Evolutionary conservation across 2,797 vertebrate genomes (phyloP), one percentile per base, ranked within the genome.

Genomic region (Champsocephalus gunnari): DNA sequence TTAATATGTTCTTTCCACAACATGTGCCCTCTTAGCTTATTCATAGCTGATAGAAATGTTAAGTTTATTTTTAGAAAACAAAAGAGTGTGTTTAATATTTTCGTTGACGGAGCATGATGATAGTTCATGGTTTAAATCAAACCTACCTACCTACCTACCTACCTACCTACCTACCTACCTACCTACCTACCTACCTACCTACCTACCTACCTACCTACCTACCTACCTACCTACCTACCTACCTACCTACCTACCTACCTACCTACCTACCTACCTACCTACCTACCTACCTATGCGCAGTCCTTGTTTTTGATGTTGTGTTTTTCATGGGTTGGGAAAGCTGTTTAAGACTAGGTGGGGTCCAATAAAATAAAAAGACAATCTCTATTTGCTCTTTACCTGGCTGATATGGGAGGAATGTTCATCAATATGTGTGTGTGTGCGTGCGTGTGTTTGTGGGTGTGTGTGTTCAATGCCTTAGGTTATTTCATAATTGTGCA

Each of bases 361-460:
- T 82, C 19, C 9, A 60, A 43, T 57, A 47, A 77, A 73, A 56
- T n/a, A 73, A 66, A 66, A 45, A 80, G 58, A 71, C 24, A 64
- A 67, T 54, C 50, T 50, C 14, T 85, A 76, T 92, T 92, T 77
- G 66, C 71, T 66, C 63, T 60, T 55, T 12, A 66, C 65, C 50
- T 19, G 5, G 24, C 78, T 81, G 88, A 91, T 90, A 92, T 58
- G 58, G 50, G 16, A 86, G 85, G 89, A 92, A 92, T 90, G 82
- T 72, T 14, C 56, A 81, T 77, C 53, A 61, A 51, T 70, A 54
- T 38, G 34, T 38, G 34, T 38, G 34, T 38, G 34, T 38, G 34
- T 77, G 49, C 55, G n/a, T 56, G 21, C 65, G 61, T 53, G 51
- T 49, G 62, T 61, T 24, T 56, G 57, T 67, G 58, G 58, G 34